A percentile compares a stretch with the other conserved stretches of the same genome.
phyloP scores from a whole-genome alignment of 2,797 vertebrate species.

The Anguilla obscura region DNA sequence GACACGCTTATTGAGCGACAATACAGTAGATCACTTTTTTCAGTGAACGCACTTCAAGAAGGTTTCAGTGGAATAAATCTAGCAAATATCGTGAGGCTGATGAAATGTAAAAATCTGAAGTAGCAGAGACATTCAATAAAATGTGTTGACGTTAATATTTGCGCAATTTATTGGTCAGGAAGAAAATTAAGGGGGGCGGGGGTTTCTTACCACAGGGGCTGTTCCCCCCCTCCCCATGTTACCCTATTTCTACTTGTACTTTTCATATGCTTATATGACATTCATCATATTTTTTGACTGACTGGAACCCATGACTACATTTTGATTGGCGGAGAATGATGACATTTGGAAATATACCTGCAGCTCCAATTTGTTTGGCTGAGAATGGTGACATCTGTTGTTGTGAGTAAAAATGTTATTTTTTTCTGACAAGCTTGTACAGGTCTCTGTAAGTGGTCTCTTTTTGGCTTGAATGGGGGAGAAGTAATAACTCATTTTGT shows the following conservation, averaged over 20 bases:
- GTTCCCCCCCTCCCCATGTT: background rate
- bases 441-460: background rate
- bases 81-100: background rate
- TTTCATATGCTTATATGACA: background rate
- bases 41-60: background rate
- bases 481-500: slow-evolving; percentile 5
- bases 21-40: background rate
- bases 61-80: background rate
- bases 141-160: background rate
- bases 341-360: background rate
- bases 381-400: background rate
- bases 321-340: background rate
- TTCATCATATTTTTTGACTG: background rate
- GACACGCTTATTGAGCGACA: too few species aligned
- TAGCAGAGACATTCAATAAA: background rate
- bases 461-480: slow-evolving; percentile 16
- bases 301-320: background rate
- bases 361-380: background rate
- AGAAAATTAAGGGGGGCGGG: background rate
- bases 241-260: background rate
- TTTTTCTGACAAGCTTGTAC: background rate
- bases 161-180: background rate
- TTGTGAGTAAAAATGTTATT: background rate
- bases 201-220: background rate
- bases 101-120: background rate